Evolutionary conservation across 2,113 vertebrate genomes (phyloP).

Genomic region (Nothoprocta pentlandii): DNA sequence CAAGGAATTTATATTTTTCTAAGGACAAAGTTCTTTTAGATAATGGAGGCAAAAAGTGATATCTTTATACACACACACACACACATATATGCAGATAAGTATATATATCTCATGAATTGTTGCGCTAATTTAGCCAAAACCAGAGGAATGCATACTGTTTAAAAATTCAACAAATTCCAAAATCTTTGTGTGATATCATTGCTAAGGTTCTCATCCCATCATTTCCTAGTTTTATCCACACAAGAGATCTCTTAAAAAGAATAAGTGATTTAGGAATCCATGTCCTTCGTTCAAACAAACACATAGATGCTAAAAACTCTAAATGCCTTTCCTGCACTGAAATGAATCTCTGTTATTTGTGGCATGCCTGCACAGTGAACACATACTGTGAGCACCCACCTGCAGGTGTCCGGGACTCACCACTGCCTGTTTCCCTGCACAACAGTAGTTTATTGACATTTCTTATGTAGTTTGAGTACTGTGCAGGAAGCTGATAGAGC

Average conservation of each 20-base stretch:
- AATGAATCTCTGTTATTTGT: not conserved
- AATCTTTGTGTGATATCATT: not conserved
- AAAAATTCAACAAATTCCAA: not conserved
- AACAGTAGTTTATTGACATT: not conserved
- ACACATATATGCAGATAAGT: not conserved
- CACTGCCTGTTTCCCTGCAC: not conserved
- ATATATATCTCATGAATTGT: not conserved
- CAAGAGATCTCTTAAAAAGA: not conserved
- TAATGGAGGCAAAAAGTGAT: not conserved
- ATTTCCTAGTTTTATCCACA: not conserved
- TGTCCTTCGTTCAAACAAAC: not conserved
- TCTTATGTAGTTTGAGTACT: not conserved
- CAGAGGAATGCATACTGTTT: not conserved
- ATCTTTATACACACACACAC: not conserved
- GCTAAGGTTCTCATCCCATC: accelerated
- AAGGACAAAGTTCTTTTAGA: not conserved
- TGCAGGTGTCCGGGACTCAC: not conserved
- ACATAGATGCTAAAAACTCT: not conserved
- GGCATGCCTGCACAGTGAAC: not conserved
- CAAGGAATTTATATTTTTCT: not conserved
- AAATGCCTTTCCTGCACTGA: not conserved
- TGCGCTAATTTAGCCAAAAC: not conserved
- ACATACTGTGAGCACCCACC: not conserved
- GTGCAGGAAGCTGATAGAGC: not conserved
- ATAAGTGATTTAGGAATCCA: accelerated